A percentile compares a stretch with the other conserved stretches of the same genome.
Conservation (phyloP, 2,888 invertebrate genomes). For the Philhelius pedissequus region DNA sequence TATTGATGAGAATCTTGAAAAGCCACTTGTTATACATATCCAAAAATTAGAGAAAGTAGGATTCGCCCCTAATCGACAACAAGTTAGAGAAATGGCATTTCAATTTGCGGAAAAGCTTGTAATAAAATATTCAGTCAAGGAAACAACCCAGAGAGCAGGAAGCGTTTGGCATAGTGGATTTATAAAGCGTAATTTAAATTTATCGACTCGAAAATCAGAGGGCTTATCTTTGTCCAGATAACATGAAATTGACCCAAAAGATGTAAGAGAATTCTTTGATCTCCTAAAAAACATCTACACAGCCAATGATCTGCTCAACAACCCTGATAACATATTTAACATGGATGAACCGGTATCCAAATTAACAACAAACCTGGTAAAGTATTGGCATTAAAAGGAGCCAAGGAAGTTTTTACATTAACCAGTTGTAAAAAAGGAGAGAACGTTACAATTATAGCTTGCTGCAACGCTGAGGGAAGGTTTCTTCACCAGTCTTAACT, state of each 20-base stretch:
- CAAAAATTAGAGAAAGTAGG: neutral
- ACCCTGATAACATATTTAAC: conserved; percentile 69
- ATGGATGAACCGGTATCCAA: conserved; percentile 69
- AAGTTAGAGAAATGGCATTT: conserved; percentile 1
- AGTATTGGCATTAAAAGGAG: conserved; percentile 70
- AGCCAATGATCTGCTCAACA: conserved; percentile 58
- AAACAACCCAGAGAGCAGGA: neutral
- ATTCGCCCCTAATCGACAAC: neutral
- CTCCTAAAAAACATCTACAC: neutral
- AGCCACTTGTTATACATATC: conserved; percentile 4
- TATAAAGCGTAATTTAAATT: neutral
- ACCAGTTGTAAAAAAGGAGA: conserved; percentile 71
- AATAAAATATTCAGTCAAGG: neutral
- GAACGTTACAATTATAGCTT: conserved; percentile 73
- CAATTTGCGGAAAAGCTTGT: neutral
- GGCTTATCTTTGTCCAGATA: neutral
- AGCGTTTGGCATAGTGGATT: conserved; percentile 5
- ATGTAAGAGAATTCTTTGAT: conserved; percentile 21
- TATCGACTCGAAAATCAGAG: conserved; percentile 1
- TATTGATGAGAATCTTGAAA: neutral
- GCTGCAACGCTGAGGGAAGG: conserved; percentile 74
- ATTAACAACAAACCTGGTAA: conserved; percentile 62
- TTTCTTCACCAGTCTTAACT: conserved; percentile 21
- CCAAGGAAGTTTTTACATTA: conserved; percentile 69
- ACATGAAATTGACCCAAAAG: neutral